Base-by-base conservation (phyloP, 2,797 vertebrate species). In the Botia kubotai region DNA sequence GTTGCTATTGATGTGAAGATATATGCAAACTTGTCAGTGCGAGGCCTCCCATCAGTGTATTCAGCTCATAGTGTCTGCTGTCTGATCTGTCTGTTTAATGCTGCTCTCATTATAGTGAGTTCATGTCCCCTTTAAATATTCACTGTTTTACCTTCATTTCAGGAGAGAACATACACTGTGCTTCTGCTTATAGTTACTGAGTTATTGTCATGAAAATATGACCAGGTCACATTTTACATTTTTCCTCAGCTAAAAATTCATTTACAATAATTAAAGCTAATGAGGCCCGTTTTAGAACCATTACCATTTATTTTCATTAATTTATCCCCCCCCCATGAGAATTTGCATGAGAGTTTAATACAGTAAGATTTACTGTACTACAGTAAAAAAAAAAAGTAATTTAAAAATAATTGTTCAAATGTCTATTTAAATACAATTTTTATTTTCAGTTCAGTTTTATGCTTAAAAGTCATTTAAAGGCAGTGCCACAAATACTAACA, bases 21-120 rank as follows among this genome's bases (percentile, higher is more conserved):
- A 85, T 88, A 88, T 89, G 88, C 87, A 88, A 87, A 87, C 82
- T 81, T 71, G 76, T 81, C 79, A 75, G 74, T 71, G 66, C 7
- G 74, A 84, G 81, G 85, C 82, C 73, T 82, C 77, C 85, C 77
- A 82, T 87, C 82, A 81, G 82, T 86, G 83, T 85, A 77, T 83
- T 84, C 17, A 69, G 58, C 73, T 84, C 60, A 80, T 70, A 26
- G 63, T 60, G 78, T 75, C 52, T 70, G 21, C 23, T 23, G 36
- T 36, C 33, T 67, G 79, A 57, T 39, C 19, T 62, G 57, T 53
- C 55, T 39, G 69, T n/a, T 21, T 43, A 43, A 4, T 39, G 17
- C 57, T 6, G 13, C 81, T 71, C 39, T 77, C 17, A 23, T 26
- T 52, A 57, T 67, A 60, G 58, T 58, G 77, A 58, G 48, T 75